Evolutionary conservation across 23 tunicate species (phyloP), one percentile per base, ranked within the genome.

Genomic region (Clavelina lepadiformis): DNA sequence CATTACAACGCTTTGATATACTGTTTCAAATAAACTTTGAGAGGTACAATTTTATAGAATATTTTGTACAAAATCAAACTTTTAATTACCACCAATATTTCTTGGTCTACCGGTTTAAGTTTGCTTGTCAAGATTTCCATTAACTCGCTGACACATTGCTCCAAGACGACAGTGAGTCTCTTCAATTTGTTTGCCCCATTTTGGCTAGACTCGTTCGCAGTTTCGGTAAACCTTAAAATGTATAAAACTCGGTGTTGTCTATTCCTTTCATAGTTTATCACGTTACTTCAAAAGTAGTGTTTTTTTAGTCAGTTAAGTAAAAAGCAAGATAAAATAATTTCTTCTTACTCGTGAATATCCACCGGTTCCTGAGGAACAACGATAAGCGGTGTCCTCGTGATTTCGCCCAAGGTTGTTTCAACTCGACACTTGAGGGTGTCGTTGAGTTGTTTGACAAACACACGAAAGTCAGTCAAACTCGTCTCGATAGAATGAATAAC

Each of bases 351-450:
- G 20, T 54, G 31, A 6, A 86, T 77, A 31, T 72, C 71, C 52
- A 72, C 11, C 1, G 95, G 95, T 15, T 86, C 85, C 46, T 46
- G 58, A 19, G 95, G 95, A 0, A 86, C 46, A 1, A 22, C 30
- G 24, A 86, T 55, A 5, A 86, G 72, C 46, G 77, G 62, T 3
- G 85, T 86, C 18, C 38, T 20, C 47, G 72, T 35, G 31, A 86
- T 86, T 22, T 78, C 85, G 1, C 33, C 68, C 35, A 81, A 25
- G 11, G 65, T 60, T 41, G 77, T 63, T 47, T 91, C 88, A 36
- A 91, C 83, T 69, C 98, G 64, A 34, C 86, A 91, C 35, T 82
- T 82, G 28, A 91, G 61, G 8, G 74, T 77, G 73, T 91, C 98
- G 35, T 76, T 44, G 21, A 91, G 45, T 30, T 77, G 81, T 64